Base-by-base conservation (phyloP, 2,113 vertebrate species). In the Oncorhynchus tshawytscha region DNA sequence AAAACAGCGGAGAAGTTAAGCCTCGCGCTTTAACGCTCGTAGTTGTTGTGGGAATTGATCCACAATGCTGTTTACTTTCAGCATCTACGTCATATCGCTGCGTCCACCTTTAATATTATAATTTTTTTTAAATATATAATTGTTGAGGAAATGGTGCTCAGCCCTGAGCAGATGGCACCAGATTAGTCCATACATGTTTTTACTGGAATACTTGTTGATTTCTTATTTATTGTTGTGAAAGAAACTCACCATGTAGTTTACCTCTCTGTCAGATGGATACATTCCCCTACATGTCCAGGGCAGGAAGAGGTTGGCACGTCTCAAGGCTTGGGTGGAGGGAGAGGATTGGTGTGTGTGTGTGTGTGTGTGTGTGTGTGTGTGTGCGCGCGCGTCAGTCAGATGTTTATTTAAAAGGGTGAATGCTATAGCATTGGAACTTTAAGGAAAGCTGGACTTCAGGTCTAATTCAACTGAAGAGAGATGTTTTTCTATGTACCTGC, bases 151-250 rank as follows among this genome's bases (percentile, higher is more conserved):
- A 51, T 18, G 72, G 72, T 84, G 85, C 79, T 84, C 48, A 31
- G 70, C 79, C 83, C 59, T 54, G 82, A 87, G 82, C 74, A 60
- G 75, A 76, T 22, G 27, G 77, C 90, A 84, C 80, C 86, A 85
- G 77, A 16, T 57, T 74, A 34, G 73, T 76, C 27, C 71, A 82
- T 81, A 54, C 51, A 54, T 82, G 74, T 68, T 75, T 83, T 83
- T 84, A 80, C 74, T 70, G 54, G 76, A 78, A 71, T 70, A 13
- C 0, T 18, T 71, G 66, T 76, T 59, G 45, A 34, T 27, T 68
- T 76, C 83, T 66, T 68, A 85, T 90, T 78, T 6, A 27, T 51
- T 66, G 29, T 78, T 68, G 65, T 71, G 81, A 74, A 77, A 76
- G 66, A 75, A 72, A 86, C 73, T 79, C 81, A 82, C 81, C 79